A percentile compares a stretch with the other conserved stretches of the same genome.
These are phyloP conservation scores for Apomyelois bistriatella DNA, from an alignment of 2,888 invertebrate genomes.

Conservation along the genomic window DNA sequence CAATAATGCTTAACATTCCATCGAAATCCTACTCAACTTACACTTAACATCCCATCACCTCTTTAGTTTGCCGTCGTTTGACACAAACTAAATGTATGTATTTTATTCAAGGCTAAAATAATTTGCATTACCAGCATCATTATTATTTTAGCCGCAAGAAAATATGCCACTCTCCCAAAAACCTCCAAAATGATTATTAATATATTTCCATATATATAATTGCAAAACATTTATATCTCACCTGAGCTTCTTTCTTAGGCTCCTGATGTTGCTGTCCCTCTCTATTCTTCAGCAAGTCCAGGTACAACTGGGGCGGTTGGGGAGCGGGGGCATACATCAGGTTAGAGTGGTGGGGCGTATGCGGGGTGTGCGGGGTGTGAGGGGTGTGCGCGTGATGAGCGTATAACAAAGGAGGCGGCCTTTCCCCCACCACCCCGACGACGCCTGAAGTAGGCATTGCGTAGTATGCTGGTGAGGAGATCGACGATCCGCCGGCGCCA, in stretches of 20 bases:
- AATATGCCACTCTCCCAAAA: no score
- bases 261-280: slow-evolving; percentile 62
- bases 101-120: no score
- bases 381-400: slow-evolving; percentile 67
- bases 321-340: slow-evolving; percentile 65
- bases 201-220: no score
- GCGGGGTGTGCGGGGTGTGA: slow-evolving; percentile 54
- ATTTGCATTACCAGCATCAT: no score
- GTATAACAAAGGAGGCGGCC: slow-evolving; percentile 66
- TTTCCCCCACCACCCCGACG: slow-evolving; percentile 61
- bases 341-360: slow-evolving; percentile 54
- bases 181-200: no score
- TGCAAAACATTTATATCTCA: slow-evolving; percentile 18
- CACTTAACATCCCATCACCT: no score
- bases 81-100: no score
- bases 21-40: no score
- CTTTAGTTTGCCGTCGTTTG: no score
- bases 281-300: slow-evolving; percentile 67
- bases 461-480: slow-evolving; percentile 58
- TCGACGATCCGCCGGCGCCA: slow-evolving; percentile 49
- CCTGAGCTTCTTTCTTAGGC: slow-evolving; percentile 62
- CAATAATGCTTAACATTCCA: no score
- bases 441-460: slow-evolving; percentile 64
- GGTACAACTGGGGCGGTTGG: slow-evolving; percentile 60
- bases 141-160: no score